Evolutionary conservation across 2,797 vertebrate species (phyloP), one percentile per base, ranked within the genome.

Genomic region (Falco concolor): DNA sequence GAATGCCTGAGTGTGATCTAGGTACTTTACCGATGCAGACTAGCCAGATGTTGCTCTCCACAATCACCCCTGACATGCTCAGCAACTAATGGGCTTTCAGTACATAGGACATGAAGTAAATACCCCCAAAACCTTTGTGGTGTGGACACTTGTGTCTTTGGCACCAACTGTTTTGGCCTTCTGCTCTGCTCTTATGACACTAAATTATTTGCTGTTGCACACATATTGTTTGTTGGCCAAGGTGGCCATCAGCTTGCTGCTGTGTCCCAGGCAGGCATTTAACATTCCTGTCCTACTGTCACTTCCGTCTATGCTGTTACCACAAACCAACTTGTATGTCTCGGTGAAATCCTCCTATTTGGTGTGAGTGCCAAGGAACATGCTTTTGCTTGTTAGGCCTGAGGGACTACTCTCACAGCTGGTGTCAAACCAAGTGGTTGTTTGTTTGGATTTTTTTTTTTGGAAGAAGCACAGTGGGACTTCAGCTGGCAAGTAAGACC

Each of bases 111-210:
- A 36, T 28, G 20, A 68, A 72, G 34, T 72, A 42, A 83, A 79
- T 36, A 6, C 19, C 40, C 22, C 28, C 1, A 0, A 40, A 82
- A 57, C 20, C 45, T 38, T 74, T 79, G 78, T 65, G 23, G 9
- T 79, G 53, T 42, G 40, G 42, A 40, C 44, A 11, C 22, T 87
- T 57, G 13, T 12, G 22, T 78, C 60, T 74, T 69, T 7, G 20
- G 57, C 44, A 83, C 15, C 54, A 47, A 25, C 45, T 59, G 10
- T 53, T 83, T 68, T 89, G 45, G 27, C n/a, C 28, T 76, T 75
- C 24, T 54, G n/a, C 21, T 83, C 44, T 0, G 2, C 45, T 59
- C 6, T 36, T 25, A 3, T 0, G 19, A 21, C 4, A 5, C 12
- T 63, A 49, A 60, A n/a, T 32, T 72, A 1, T 63, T 34, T 59